Percentiles rank a stretch among this genome's conserved stretches.
Conservation (phyloP, 2,888 invertebrate species). For the Podabrus alpinus region DNA sequence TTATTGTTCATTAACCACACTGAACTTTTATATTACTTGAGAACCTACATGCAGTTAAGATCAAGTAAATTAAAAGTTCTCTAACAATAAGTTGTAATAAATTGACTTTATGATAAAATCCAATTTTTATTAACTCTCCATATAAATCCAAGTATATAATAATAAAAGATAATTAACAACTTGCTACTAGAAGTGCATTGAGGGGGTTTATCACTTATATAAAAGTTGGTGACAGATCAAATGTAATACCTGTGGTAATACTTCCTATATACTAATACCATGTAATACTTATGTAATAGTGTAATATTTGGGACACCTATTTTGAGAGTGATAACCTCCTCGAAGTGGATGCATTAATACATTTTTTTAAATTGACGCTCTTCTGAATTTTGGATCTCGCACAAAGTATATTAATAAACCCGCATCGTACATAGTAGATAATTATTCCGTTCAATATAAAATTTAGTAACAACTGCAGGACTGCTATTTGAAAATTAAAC, state of each 20-base stretch:
- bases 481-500: not conserved
- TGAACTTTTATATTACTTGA: conserved; percentile 1
- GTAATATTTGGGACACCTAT: too few relatives aligned
- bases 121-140: not conserved
- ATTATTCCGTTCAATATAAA: not conserved
- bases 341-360: not conserved
- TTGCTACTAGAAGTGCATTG: not conserved
- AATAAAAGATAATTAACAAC: not conserved
- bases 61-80: not conserved
- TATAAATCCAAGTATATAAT: not conserved
- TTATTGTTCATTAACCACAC: conserved; percentile 6
- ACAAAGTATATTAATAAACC: not conserved
- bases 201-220: too few relatives aligned
- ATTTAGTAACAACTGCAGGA: not conserved
- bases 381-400: not conserved
- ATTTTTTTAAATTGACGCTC: not conserved
- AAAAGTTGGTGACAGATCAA: too few relatives aligned
- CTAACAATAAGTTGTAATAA: not conserved
- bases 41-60: not conserved
- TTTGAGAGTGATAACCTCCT: too few relatives aligned
- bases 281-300: too few relatives aligned
- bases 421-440: not conserved
- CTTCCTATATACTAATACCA: too few relatives aligned
- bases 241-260: too few relatives aligned
- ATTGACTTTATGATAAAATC: not conserved